phyloP scores from a whole-genome alignment of 1,140 invertebrate genomes.

The Drosophila kanapiae region DNA sequence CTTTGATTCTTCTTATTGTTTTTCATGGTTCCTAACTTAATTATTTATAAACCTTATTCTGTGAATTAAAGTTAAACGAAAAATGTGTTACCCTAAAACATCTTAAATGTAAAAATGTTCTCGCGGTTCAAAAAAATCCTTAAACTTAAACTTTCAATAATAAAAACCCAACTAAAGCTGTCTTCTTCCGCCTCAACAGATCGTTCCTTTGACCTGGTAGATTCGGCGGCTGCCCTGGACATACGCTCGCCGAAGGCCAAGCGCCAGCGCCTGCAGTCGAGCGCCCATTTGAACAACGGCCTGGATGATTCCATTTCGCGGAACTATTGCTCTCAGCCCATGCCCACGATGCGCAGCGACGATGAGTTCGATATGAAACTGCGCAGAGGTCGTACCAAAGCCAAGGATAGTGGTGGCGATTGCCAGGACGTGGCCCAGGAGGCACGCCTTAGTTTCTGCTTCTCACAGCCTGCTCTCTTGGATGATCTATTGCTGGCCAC shows the following conservation, averaged over 20 bases:
- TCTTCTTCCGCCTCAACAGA: conserved; percentile 44
- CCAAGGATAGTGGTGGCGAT: conserved; percentile 67
- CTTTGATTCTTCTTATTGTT: background rate
- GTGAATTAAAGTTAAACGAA: too few relatives aligned
- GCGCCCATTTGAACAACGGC: conserved; percentile 69
- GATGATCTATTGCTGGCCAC: conserved; percentile 93
- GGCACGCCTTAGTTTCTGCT: conserved; percentile 87
- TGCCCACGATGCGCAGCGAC: conserved; percentile 77
- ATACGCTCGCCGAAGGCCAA: conserved; percentile 80
- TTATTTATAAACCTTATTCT: too few relatives aligned
- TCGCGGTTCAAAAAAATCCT: too few relatives aligned
- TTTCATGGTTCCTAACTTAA: background rate
- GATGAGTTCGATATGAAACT: conserved; percentile 81
- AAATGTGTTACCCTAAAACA: too few relatives aligned
- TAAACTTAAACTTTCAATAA: too few relatives aligned
- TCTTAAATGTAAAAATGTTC: too few relatives aligned
- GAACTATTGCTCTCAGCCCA: conserved; percentile 82
- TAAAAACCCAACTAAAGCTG: background rate
- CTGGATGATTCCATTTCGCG: conserved; percentile 80
- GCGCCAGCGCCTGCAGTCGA: conserved; percentile 72
- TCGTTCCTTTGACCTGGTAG: conserved; percentile 78
- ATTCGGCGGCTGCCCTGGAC: conserved; percentile 76
- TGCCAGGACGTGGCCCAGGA: conserved; percentile 66
- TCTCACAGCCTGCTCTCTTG: conserved; percentile 94
- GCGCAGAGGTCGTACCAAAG: conserved; percentile 77